These are phyloP conservation scores for Synanceia verrucosa DNA, from an alignment of 2,797 vertebrate genomes.

Conservation along the genomic window DNA sequence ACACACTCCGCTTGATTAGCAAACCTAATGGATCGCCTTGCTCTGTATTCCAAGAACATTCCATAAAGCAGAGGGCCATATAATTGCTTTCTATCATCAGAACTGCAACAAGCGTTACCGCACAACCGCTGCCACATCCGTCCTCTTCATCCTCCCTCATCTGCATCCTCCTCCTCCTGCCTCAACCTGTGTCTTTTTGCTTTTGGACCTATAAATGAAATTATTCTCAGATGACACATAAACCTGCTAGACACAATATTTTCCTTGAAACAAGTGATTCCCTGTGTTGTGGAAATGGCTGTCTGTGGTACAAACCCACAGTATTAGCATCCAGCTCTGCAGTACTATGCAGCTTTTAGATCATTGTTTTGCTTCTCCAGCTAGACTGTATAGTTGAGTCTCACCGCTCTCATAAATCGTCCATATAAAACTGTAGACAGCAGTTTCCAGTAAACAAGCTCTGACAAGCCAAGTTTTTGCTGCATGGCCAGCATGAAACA, in stretches of 20 bases:
- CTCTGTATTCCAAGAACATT: conserved; percentile 75
- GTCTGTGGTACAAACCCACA: neutral
- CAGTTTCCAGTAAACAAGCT: conserved; percentile 37
- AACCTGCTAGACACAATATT: neutral
- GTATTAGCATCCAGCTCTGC: neutral
- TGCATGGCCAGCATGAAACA: conserved; percentile 5
- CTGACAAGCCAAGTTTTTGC: conserved; percentile 11
- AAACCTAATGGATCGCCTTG: conserved; percentile 67
- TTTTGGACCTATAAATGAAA: neutral
- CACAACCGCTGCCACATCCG: conserved; percentile 3
- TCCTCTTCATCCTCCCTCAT: neutral
- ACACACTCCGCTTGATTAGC: conserved; percentile 66
- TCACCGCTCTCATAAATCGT: conserved; percentile 14
- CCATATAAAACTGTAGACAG: conserved; percentile 23
- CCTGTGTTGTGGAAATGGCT: neutral
- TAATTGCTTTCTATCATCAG: conserved; percentile 62
- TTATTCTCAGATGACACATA: neutral
- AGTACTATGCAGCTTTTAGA: neutral
- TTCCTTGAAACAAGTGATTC: neutral
- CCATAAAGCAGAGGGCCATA: conserved; percentile 64
- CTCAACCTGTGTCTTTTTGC: neutral
- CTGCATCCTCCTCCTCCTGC: neutral
- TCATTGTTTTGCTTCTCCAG: neutral
- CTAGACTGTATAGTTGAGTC: conserved; percentile 9
- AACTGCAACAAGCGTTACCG: conserved; percentile 38